Evolutionary conservation across 2,888 invertebrate genomes (phyloP).

Genomic region (Theretra japonica): DNA sequence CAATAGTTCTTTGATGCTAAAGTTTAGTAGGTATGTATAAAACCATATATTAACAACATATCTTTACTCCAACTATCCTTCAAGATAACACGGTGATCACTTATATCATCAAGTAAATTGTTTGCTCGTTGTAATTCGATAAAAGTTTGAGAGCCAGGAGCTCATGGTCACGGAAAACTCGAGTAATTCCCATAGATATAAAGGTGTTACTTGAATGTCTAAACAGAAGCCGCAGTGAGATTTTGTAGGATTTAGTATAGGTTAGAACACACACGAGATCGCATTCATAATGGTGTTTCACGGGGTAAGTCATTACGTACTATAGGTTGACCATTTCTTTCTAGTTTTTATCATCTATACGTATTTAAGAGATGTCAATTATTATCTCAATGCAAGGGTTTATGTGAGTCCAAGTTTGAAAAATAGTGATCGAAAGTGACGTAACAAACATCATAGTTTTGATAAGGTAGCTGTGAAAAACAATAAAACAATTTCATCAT

Average conservation of each 20-base stretch:
- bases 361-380: too few relatives aligned
- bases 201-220: background rate
- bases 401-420: background rate
- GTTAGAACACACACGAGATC: background rate
- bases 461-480: background rate
- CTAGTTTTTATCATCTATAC: too few relatives aligned
- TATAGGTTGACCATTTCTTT: too few relatives aligned
- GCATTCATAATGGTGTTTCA: background rate
- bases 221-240: background rate
- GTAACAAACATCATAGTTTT: background rate
- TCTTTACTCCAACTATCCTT: too few relatives aligned
- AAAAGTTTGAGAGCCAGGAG: background rate
- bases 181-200: constrained; percentile 1
- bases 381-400: too few relatives aligned
- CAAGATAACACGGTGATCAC: too few relatives aligned
- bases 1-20: too few relatives aligned
- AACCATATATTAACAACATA: too few relatives aligned
- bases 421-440: background rate
- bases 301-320: background rate
- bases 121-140: background rate
- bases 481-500: background rate
- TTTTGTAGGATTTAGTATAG: background rate
- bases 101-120: too few relatives aligned
- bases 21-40: too few relatives aligned
- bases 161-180: background rate